Conservation (phyloP, 2,888 invertebrate genomes). For the Hirtodrosophila alboralis region DNA sequence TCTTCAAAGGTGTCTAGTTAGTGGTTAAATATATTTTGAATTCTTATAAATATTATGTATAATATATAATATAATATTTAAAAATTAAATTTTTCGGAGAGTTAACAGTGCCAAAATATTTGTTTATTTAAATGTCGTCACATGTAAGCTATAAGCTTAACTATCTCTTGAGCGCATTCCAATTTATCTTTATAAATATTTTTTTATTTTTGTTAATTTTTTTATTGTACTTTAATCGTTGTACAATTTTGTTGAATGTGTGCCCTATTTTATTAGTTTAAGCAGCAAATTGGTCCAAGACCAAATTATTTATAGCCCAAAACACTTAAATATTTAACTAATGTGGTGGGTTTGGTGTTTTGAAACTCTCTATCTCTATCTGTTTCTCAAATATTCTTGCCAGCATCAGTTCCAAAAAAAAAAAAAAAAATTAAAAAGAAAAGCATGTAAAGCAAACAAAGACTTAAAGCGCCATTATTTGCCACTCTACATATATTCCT, state of each 20-base stretch:
- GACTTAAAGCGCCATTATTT: constrained; percentile 72
- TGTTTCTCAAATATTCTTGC: constrained; percentile 68
- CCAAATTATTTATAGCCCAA: constrained; percentile 51
- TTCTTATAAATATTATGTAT: too few species aligned
- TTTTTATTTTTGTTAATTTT: constrained; percentile 28
- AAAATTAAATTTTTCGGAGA: too few species aligned
- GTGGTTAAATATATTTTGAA: too few species aligned
- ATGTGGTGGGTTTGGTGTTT: constrained; percentile 60
- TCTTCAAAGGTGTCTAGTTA: too few species aligned
- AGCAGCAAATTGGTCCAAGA: constrained; percentile 59
- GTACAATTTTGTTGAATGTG: constrained; percentile 37
- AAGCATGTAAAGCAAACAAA: constrained; percentile 62
- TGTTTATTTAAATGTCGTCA: constrained; percentile 2
- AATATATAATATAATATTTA: too few species aligned
- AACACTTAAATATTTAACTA: constrained; percentile 18
- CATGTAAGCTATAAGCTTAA: constrained; percentile 33
- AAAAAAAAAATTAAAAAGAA: constrained; percentile 6
- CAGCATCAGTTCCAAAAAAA: constrained; percentile 42
- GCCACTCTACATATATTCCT: constrained; percentile 54
- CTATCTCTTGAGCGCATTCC: constrained; percentile 68
- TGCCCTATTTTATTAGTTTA: constrained; percentile 42
- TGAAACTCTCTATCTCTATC: constrained; percentile 51
- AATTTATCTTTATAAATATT: constrained; percentile 6
- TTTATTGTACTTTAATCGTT: constrained; percentile 17
- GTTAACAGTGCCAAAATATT: neutral